A percentile compares a stretch with the other conserved stretches of the same genome.
Evolutionary conservation across 2,888 invertebrate genomes (phyloP).

Genomic region (Hylaea fasciaria): DNA sequence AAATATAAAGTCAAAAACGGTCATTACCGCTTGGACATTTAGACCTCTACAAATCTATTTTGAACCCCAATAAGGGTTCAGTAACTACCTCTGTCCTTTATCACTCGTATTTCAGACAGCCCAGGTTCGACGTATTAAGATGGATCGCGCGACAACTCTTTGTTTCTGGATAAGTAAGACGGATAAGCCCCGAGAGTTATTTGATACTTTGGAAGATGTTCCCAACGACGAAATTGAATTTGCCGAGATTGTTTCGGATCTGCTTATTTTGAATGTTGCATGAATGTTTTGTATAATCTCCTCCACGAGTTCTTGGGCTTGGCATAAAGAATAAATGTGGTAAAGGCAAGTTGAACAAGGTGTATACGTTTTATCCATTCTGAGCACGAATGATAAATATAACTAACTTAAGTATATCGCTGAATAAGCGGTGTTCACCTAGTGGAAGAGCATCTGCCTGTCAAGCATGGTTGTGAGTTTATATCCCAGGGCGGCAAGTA

Average conservation of each 20-base stretch:
- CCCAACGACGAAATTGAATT: conserved; percentile 25
- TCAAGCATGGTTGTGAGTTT: no score
- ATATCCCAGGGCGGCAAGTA: no score
- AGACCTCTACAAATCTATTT: no score
- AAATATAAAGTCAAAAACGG: no score
- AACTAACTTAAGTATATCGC: no score
- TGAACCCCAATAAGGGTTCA: conserved; percentile 3
- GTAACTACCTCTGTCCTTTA: conserved; percentile 13
- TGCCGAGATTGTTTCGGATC: conserved; percentile 15
- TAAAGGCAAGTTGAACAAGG: no score
- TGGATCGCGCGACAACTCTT: conserved; percentile 41
- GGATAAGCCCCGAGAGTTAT: conserved; percentile 39
- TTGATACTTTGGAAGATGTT: conserved; percentile 34
- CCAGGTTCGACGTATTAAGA: conserved; percentile 40
- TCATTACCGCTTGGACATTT: no score
- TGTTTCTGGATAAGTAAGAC: conserved; percentile 42
- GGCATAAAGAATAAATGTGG: background rate
- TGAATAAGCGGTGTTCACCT: no score
- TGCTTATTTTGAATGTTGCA: conserved; percentile 17
- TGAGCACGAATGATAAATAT: no score
- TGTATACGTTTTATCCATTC: no score
- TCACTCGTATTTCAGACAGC: conserved; percentile 18
- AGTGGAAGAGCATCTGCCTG: no score
- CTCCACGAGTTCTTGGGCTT: conserved; percentile 17
- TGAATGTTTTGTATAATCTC: conserved; percentile 24